These are phyloP conservation scores for Myotis davidii DNA, from an alignment of 2,113 vertebrate genomes.

Conservation along the genomic window DNA sequence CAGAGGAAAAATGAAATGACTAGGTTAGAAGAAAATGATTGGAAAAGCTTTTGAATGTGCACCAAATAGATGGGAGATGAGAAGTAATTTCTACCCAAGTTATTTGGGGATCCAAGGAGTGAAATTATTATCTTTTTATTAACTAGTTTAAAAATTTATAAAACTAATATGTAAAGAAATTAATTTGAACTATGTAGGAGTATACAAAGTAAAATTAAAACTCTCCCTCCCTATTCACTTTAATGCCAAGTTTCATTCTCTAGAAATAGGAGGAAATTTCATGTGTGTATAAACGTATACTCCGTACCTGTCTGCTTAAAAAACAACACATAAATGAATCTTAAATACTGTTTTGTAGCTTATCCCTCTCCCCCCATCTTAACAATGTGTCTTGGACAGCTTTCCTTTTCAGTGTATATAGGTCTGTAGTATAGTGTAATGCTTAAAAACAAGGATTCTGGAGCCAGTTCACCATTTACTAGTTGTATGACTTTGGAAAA, in stretches of 20 bases:
- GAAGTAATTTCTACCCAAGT: neutral
- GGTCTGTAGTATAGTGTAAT: neutral
- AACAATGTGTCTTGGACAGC: neutral
- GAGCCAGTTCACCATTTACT: neutral
- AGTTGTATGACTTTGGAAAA: neutral
- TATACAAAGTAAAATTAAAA: neutral
- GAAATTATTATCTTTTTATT: neutral
- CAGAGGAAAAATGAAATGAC: neutral
- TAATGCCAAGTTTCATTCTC: neutral
- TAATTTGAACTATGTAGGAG: neutral
- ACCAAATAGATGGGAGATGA: neutral
- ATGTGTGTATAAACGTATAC: neutral
- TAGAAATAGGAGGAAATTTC: neutral
- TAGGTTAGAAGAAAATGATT: neutral
- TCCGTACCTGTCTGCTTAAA: neutral
- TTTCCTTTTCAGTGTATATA: neutral
- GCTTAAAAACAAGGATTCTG: neutral
- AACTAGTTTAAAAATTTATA: neutral
- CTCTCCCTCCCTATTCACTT: neutral
- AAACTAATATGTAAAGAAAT: neutral
- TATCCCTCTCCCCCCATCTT: neutral
- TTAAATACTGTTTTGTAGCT: neutral
- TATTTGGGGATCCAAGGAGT: neutral
- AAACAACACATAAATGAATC: neutral
- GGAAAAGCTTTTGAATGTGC: neutral